phyloP scores from a whole-genome alignment of 2,888 invertebrate genomes.

The Galerucella calmariensis region DNA sequence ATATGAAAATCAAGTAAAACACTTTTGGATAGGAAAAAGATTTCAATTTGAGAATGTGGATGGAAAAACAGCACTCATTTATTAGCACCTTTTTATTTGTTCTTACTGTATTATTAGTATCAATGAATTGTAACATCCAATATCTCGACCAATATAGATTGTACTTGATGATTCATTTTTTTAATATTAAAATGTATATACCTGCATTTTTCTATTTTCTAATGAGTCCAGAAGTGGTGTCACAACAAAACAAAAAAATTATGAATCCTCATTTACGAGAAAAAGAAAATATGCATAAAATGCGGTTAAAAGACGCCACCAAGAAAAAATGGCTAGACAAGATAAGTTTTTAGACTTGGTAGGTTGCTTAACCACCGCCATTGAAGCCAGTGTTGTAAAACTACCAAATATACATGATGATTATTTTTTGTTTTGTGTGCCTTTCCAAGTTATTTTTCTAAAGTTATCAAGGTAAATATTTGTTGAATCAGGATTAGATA shows the following conservation, averaged over 20 bases:
- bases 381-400: not conserved
- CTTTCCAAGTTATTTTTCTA: not conserved
- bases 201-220: too few relatives aligned
- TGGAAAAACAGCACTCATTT: too few relatives aligned
- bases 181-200: too few relatives aligned
- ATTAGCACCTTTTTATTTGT: too few relatives aligned
- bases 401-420: not conserved
- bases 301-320: not conserved
- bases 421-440: not conserved
- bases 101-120: too few relatives aligned
- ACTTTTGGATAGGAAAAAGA: too few relatives aligned
- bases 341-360: not conserved
- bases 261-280: not conserved
- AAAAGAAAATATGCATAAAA: not conserved
- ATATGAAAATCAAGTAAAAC: too few relatives aligned
- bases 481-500: too few relatives aligned
- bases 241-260: not conserved
- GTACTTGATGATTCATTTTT: too few relatives aligned
- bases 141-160: too few relatives aligned
- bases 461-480: not conserved
- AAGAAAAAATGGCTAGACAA: not conserved
- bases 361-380: not conserved
- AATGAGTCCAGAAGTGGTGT: not conserved
- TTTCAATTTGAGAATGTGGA: too few relatives aligned
- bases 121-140: too few relatives aligned